Percentiles rank a stretch among this genome's conserved stretches.
Conservation (phyloP, 2,888 invertebrate genomes). For the Drosophila siamana region DNA sequence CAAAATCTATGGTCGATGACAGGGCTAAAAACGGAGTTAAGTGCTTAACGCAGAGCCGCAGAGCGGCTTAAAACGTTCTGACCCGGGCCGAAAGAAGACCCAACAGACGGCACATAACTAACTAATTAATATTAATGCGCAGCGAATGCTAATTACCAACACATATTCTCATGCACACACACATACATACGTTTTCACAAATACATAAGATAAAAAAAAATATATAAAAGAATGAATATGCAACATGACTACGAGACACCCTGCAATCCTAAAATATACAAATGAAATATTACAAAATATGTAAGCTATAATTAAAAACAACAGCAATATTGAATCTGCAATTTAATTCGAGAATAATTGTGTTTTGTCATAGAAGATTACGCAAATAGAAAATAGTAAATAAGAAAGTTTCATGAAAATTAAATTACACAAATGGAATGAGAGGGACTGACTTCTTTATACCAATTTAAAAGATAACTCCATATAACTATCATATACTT, state of each 20-base stretch:
- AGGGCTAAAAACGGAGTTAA: conserved; percentile 53
- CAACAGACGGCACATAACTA: conserved; percentile 66
- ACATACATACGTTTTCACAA: neutral
- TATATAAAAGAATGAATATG: neutral
- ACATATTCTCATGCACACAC: conserved; percentile 17
- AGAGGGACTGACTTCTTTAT: neutral
- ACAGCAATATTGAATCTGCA: no score
- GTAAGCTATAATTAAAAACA: no score
- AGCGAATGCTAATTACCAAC: conserved; percentile 79
- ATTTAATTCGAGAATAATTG: no score
- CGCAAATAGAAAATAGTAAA: no score
- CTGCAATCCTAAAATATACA: no score
- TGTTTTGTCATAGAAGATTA: no score
- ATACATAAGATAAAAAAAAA: conserved; percentile 4
- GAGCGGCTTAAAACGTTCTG: conserved; percentile 40
- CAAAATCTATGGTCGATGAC: conserved; percentile 60
- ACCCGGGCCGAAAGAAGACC: conserved; percentile 21
- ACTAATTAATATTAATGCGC: conserved; percentile 83
- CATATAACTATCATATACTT: neutral
- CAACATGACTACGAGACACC: neutral
- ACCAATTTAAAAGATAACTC: neutral
- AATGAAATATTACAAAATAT: no score
- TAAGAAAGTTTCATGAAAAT: no score
- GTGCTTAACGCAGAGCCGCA: conserved; percentile 41
- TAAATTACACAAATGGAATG: no score